Percentiles rank a stretch among this genome's conserved stretches.
Evolutionary conservation across 1,140 invertebrate species (phyloP).

Genomic region (Campoletis sonorensis): DNA sequence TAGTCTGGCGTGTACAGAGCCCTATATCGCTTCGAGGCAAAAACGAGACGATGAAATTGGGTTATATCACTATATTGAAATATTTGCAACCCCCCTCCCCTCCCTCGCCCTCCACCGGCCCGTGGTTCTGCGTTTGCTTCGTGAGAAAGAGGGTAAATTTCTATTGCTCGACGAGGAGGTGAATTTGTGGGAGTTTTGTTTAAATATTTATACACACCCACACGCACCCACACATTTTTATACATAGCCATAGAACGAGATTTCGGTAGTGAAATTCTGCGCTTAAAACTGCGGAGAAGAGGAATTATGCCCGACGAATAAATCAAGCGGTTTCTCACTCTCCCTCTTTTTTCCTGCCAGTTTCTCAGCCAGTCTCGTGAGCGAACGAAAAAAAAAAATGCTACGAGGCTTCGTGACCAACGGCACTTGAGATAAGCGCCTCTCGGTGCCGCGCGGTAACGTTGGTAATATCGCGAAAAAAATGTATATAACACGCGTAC

Average conservation of each 20-base stretch:
- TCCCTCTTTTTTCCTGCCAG: neutral
- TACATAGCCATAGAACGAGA: neutral
- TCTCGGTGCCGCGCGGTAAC: conserved; percentile 38
- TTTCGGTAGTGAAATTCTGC: conserved; percentile 6
- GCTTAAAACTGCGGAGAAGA: conserved; percentile 28
- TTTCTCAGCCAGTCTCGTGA: neutral
- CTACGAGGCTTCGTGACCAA: conserved; percentile 50
- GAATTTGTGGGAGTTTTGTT: neutral
- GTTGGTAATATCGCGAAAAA: conserved; percentile 52
- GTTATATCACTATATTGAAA: neutral
- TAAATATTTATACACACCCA: neutral
- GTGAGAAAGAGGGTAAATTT: conserved; percentile 1
- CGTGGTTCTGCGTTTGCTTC: neutral
- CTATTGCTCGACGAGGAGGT: neutral
- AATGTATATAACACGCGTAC: conserved; percentile 16
- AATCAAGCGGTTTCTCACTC: conserved; percentile 38
- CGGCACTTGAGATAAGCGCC: conserved; percentile 53
- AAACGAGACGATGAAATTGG: neutral
- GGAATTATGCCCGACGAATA: conserved; percentile 46
- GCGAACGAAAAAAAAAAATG: conserved; percentile 34
- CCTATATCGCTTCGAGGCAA: neutral
- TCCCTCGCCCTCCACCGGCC: too few relatives aligned
- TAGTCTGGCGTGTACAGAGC: neutral
- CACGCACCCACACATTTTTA: neutral
- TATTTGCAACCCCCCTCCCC: neutral